Base-by-base conservation (phyloP, 2,888 invertebrate genomes). In the Leucozona laternaria region DNA sequence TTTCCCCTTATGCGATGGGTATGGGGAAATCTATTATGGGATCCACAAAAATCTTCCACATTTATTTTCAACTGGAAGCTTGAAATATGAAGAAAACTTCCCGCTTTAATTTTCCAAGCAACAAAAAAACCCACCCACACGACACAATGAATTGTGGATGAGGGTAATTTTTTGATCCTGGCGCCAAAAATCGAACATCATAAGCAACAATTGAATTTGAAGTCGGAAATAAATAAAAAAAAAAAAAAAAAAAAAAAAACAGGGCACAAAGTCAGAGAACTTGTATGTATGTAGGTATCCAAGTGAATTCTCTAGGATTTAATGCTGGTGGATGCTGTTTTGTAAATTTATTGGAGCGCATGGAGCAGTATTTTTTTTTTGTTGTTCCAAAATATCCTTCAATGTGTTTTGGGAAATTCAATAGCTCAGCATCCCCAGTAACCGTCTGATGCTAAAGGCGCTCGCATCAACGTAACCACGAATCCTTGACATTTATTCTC, bases 321-420 rank as follows among this genome's bases (percentile, higher is more conserved):
- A 22, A 75, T n/a, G 10, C 6, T 55, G 43, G 76, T 76, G 81
- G 85, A 86, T 86, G 80, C 72, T 80, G 28, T 86, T 81, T 48
- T 28, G n/a, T 70, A 64, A 68, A 58, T 31, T 57, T 31, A 25
- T 76, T 76, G 71, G 84, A 71, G 80, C 66, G 68, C 37, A 48
- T 81, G 83, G 75, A 79, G 79, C 68, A 75, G 40, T 48, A 64
- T 70, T 70, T 20, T 20, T 60, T 34, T 34, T 31, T 28, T 55
- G n/a, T 31, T n/a, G 0, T n/a, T 34, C 4, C 6, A 64, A 68
- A 53, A 57, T 82, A 75, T 82, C 86, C 82, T 78, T 79, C 53
- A 72, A 86, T 82, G 81, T 86, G 86, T 86, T 86, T 86, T 86
- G 86, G 86, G 86, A 86, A 86, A 86, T 86, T 86, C 82, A 82